phyloP scores from a whole-genome alignment of 1,140 invertebrate species.

The Heliconius eleuchia region DNA sequence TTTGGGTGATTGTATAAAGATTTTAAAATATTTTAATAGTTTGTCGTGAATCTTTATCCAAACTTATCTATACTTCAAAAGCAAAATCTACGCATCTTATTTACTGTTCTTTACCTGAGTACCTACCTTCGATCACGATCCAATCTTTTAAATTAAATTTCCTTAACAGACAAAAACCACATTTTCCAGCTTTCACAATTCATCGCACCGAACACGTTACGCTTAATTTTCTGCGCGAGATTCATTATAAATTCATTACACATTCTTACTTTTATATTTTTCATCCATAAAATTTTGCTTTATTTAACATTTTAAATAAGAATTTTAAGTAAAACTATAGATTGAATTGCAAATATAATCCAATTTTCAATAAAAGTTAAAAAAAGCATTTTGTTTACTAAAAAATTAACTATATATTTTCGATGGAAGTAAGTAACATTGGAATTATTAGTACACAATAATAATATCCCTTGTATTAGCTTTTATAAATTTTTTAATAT shows the following conservation, averaged over 20 bases:
- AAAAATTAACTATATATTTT: too few species aligned
- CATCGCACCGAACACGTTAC: conserved; percentile 1
- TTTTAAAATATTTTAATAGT: background rate
- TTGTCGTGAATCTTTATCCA: background rate
- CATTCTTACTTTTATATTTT: background rate
- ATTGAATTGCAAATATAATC: too few species aligned
- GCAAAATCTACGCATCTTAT: too few species aligned
- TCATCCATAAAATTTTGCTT: background rate
- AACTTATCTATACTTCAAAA: background rate
- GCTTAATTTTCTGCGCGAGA: conserved; percentile 11
- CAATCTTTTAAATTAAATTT: conserved; percentile 7
- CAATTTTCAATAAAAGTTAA: too few species aligned
- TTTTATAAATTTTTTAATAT: too few species aligned
- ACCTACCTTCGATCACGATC: background rate
- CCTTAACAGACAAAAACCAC: conserved; percentile 9
- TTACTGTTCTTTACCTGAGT: too few species aligned
- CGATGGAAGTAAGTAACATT: too few species aligned
- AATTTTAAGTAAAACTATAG: too few species aligned
- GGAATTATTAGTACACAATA: too few species aligned
- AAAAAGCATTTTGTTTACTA: too few species aligned
- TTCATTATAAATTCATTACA: conserved; percentile 11
- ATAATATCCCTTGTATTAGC: too few species aligned
- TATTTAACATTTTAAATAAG: background rate
- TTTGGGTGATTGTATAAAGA: background rate
- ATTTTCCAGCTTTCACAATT: conserved; percentile 6